Conservation (phyloP, 2,797 vertebrate species). For the Poeciliopsis infans region DNA sequence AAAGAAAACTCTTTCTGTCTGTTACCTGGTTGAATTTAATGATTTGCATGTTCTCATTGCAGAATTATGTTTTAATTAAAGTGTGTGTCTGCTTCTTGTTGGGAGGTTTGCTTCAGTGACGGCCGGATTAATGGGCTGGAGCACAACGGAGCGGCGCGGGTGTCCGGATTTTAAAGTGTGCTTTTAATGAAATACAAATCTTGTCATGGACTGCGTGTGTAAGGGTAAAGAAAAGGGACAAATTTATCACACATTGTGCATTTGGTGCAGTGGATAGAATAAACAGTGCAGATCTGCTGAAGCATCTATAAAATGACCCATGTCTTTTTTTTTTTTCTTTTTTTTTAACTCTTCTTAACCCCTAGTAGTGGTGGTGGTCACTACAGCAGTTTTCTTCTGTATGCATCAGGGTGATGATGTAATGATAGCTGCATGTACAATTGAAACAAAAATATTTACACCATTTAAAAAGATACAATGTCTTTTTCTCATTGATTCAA, state of each 20-base stretch:
- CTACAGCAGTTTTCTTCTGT: background rate
- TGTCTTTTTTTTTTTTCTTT: slow-evolving; percentile 47
- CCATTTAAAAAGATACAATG: background rate
- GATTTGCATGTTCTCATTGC: slow-evolving; percentile 82
- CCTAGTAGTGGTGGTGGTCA: background rate
- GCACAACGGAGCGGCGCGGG: slow-evolving; percentile 47
- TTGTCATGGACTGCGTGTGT: slow-evolving; percentile 61
- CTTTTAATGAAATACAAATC: slow-evolving; percentile 69
- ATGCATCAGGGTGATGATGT: background rate
- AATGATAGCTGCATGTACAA: background rate
- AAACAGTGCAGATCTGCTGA: slow-evolving; percentile 75
- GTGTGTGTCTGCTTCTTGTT: slow-evolving; percentile 76
- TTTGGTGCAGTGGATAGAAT: slow-evolving; percentile 80
- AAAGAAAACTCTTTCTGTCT: slow-evolving; percentile 72
- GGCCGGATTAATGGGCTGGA: slow-evolving; percentile 41
- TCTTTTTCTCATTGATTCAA: background rate
- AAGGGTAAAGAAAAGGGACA: slow-evolving; percentile 41
- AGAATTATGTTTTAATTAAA: slow-evolving; percentile 77
- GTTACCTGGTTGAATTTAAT: slow-evolving; percentile 78
- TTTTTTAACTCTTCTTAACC: background rate
- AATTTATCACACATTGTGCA: slow-evolving; percentile 72
- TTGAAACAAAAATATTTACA: background rate
- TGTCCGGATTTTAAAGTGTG: slow-evolving; percentile 69
- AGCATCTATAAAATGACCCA: slow-evolving; percentile 60
- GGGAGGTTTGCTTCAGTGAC: slow-evolving; percentile 66